These are phyloP conservation scores for Hylaea fasciaria DNA, from an alignment of 2,888 invertebrate genomes.

Conservation along the genomic window DNA sequence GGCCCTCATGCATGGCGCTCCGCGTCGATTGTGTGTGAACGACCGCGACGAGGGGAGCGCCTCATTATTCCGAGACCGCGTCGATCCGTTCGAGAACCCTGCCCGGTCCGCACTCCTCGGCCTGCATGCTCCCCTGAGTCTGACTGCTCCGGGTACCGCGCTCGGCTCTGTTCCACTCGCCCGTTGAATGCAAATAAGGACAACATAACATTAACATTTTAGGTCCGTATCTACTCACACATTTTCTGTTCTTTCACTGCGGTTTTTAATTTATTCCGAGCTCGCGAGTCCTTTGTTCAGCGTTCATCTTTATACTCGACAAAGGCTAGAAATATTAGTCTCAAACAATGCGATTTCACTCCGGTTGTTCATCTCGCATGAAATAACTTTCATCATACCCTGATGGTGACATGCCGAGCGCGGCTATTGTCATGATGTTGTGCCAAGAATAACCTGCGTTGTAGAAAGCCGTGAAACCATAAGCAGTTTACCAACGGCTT, in stretches of 20 bases:
- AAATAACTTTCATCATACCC: slow-evolving; percentile 51
- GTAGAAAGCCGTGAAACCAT: slow-evolving; percentile 38
- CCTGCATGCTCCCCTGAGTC: slow-evolving; percentile 34
- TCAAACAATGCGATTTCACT: slow-evolving; percentile 44
- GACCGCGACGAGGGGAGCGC: slow-evolving; percentile 79
- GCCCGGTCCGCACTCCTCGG: slow-evolving; percentile 52
- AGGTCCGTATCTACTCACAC: slow-evolving; percentile 38
- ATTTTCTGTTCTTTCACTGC: slow-evolving; percentile 47
- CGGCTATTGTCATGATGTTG: slow-evolving; percentile 44
- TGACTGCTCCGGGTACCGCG: slow-evolving; percentile 48
- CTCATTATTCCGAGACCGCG: slow-evolving; percentile 78
- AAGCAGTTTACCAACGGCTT: slow-evolving; percentile 23
- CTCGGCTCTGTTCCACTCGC: slow-evolving; percentile 50
- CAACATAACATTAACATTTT: slow-evolving; percentile 56
- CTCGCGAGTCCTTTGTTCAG: slow-evolving; percentile 36
- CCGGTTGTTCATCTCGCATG: slow-evolving; percentile 51
- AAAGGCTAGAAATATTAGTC: slow-evolving; percentile 32
- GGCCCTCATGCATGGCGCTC: slow-evolving; percentile 69
- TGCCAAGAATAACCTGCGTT: slow-evolving; percentile 39
- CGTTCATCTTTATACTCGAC: slow-evolving; percentile 35
- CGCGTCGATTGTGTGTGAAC: slow-evolving; percentile 82
- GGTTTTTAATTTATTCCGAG: slow-evolving; percentile 53
- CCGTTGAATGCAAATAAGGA: slow-evolving; percentile 73
- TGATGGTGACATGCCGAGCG: slow-evolving; percentile 45
- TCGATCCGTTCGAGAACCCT: slow-evolving; percentile 76